These are phyloP conservation scores for Ecliptopera silaceata DNA, from an alignment of 2,888 invertebrate genomes.

Conservation along the genomic window DNA sequence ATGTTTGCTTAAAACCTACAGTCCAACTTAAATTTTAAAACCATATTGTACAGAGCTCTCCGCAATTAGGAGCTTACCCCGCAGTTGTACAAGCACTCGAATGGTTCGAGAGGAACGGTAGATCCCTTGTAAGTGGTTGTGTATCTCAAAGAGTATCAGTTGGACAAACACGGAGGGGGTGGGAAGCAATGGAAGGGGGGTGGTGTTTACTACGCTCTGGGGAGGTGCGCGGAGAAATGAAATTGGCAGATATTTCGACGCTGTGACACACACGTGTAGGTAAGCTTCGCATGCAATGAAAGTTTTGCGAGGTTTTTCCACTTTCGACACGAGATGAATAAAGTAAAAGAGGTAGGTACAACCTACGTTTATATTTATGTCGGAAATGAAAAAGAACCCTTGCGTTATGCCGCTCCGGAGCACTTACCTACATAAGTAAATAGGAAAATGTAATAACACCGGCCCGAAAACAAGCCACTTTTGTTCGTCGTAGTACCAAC, in stretches of 20 bases:
- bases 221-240: slow-evolving; percentile 77
- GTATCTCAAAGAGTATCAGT: slow-evolving; percentile 74
- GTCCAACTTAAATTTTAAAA: slow-evolving; percentile 54
- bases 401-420: slow-evolving; percentile 47
- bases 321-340: slow-evolving; percentile 69
- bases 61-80: slow-evolving; percentile 43
- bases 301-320: slow-evolving; percentile 74
- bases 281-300: slow-evolving; percentile 69
- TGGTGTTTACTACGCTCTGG: slow-evolving; percentile 77
- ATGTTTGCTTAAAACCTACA: slow-evolving; percentile 65
- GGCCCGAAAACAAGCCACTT: slow-evolving; percentile 30
- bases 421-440: slow-evolving; percentile 43
- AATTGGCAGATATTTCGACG: slow-evolving; percentile 79
- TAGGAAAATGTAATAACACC: slow-evolving; percentile 41
- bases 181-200: slow-evolving; percentile 50
- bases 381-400: slow-evolving; percentile 56
- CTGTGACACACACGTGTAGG: slow-evolving; percentile 74
- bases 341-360: slow-evolving; percentile 65
- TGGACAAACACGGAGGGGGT: slow-evolving; percentile 65
- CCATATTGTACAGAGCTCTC: slow-evolving; percentile 53
- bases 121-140: slow-evolving; percentile 57
- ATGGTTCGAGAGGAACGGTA: slow-evolving; percentile 38
- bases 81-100: slow-evolving; percentile 32
- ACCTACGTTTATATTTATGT: slow-evolving; percentile 48
- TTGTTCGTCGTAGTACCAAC: slow-evolving; percentile 30